Base-by-base conservation (phyloP, 2,113 vertebrate genomes). In the Oostethus manadensis region DNA sequence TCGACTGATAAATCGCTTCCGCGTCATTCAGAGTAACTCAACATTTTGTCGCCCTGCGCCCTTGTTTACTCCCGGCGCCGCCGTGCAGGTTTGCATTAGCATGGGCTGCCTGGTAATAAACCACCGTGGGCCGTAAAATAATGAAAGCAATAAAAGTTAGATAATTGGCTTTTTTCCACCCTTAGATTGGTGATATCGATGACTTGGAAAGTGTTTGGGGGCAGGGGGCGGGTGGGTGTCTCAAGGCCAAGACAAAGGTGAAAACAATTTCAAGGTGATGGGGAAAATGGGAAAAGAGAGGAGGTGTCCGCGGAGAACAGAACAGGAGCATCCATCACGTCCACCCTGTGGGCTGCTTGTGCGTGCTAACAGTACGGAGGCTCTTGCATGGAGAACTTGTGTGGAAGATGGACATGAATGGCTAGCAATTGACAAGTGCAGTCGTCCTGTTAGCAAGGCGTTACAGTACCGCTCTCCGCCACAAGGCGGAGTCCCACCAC, bases 91-190 rank as follows among this genome's bases (percentile, higher is more conserved):
- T 53, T 80, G 47, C 73, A 38, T 70, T 60, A 56, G 45, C 18
- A 58, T 69, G 51, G 20, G 56, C 53, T 71, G 68, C 54, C 50
- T 43, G 29, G 74, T 58, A 71, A 78, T 83, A 79, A 84, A 79
- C 71, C 58, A 56, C 57, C 0, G 54, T 49, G 58, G 74, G 71
- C 45, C 62, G 64, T 81, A 67, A 83, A 85, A 84, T 81, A 83
- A 84, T 79, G 81, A 79, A 80, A 78, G 64, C 73, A 83, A 83
- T 78, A 84, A 83, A 85, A 81, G 73, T 50, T 51, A 77, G 76
- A 81, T 84, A 85, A 87, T 84, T 85, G 78, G 47, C 74, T 78
- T 85, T 85, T 84, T 82, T 62, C 10, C 10, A 5, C 8, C 8
- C 8, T 40, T 40, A 62, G 70, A 66, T 70, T 62, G 65, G 77